A percentile compares a stretch with the other conserved stretches of the same genome.
Conservation (phyloP, 2,113 vertebrate species). For the Lophotis ruficrista region DNA sequence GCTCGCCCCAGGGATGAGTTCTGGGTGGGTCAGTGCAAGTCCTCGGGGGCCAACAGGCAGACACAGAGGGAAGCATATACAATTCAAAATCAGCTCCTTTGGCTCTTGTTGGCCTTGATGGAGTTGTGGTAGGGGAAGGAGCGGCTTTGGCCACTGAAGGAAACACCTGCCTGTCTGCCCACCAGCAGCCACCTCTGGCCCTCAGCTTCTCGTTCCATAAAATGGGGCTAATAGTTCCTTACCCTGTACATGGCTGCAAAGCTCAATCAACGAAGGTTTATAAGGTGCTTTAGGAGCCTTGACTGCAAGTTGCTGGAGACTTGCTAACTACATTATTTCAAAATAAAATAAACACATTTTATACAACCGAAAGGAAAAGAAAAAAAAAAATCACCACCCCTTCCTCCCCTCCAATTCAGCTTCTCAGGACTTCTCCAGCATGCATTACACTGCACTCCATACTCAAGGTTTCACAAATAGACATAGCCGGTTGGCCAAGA, state of each 20-base stretch:
- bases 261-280: neutral
- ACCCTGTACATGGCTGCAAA: neutral
- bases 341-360: constrained; percentile 58
- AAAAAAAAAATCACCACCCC: neutral
- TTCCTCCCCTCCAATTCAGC: neutral
- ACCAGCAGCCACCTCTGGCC: neutral
- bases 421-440: neutral
- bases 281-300: constrained; percentile 53
- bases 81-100: neutral
- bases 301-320: constrained; percentile 38
- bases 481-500: constrained; percentile 46
- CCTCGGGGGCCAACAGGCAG: neutral
- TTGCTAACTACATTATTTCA: constrained; percentile 54
- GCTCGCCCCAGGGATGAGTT: neutral
- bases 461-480: constrained; percentile 43
- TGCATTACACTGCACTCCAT: neutral
- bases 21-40: neutral
- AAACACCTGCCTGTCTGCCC: accelerated
- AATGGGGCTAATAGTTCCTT: neutral
- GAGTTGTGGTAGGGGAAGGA: neutral
- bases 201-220: neutral
- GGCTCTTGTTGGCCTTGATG: neutral
- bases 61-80: neutral
- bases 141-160: neutral
- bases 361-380: constrained; percentile 1